Evolutionary conservation across 2,797 vertebrate genomes (phyloP).

Genomic region (Echiichthys vipera): DNA sequence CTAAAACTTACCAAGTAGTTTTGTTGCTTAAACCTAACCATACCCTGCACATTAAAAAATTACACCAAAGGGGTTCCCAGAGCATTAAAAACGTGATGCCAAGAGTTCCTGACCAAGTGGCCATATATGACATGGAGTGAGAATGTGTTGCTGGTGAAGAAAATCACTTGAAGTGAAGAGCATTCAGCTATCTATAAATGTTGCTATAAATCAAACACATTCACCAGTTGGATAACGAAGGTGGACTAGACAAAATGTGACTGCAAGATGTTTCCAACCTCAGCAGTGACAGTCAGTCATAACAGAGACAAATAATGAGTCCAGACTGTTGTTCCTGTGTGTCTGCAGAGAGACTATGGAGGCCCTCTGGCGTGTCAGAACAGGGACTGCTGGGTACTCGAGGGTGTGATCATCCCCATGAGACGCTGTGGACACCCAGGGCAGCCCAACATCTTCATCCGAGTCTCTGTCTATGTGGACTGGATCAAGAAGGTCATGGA

Average conservation of each 20-base stretch:
- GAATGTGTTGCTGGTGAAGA: slow-evolving; percentile 3
- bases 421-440: slow-evolving; percentile 91
- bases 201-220: slow-evolving; percentile 62
- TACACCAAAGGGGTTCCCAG: too few relatives aligned
- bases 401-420: slow-evolving; percentile 95
- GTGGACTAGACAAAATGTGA: slow-evolving; percentile 65
- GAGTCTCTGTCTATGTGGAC: slow-evolving; percentile 93
- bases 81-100: too few relatives aligned
- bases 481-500: slow-evolving; percentile 98
- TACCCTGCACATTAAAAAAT: too few relatives aligned
- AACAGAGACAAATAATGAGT: slow-evolving; percentile 79
- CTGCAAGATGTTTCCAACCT: slow-evolving; percentile 78
- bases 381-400: slow-evolving; percentile 95
- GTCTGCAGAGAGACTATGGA: slow-evolving; percentile 93
- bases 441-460: slow-evolving; percentile 93
- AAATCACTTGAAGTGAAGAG: slow-evolving; percentile 42
- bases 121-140: too few relatives aligned
- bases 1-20: too few relatives aligned
- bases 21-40: too few relatives aligned
- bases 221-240: slow-evolving; percentile 66
- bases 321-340: slow-evolving; percentile 68
- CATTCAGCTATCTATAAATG: slow-evolving; percentile 61
- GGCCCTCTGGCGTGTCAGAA: slow-evolving; percentile 95
- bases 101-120: too few relatives aligned
- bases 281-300: slow-evolving; percentile 78